Evolutionary conservation across 1,140 invertebrate species (phyloP), one percentile per base, ranked within the genome.

Genomic region (Saccostrea echinata): DNA sequence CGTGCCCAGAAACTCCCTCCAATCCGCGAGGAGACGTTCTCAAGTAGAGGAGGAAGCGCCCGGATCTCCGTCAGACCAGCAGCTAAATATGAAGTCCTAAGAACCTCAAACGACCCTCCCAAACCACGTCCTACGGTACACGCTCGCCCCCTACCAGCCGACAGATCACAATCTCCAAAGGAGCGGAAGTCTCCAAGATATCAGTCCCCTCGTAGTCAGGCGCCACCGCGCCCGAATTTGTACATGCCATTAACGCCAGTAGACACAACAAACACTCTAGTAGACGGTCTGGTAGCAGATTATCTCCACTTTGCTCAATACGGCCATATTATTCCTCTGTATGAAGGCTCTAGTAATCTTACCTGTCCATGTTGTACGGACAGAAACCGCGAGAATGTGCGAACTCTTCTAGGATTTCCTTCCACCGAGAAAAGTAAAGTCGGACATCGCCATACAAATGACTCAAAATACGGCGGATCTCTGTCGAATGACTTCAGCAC

Each of bases 251-350:
- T 90, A 27, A 81, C 88, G 18, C 89, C 89, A 1, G 87, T 87
- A 12, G 86, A 91, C 24, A 84, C 87, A 12, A 89, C 89, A 24
- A 80, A 90, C 35, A 91, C 91, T 9, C 16, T 91, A 33, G 92
- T 93, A 21, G 93, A 93, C 53, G 90, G 92, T n/a, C 71, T 93
- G 21, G 91, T 93, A 1, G 91, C 91, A 8, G 91, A 93, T 61
- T 93, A 93, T 85, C 89, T 93, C 11, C 91, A 93, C 84, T 92
- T 89, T 88, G 88, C 92, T 3, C 81, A 88, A 27, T 93, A 93
- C 83, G 90, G 92, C 18, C 88, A 91, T 64, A 89, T 91, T 0
- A 89, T 92, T 12, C 93, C 92, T 21, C 89, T 92, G 43, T 90
- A 91, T 64, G 90, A 91, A 52, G 92, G 91, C 12, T 89, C 88